Conservation (phyloP, 64 coral and sea anemone species). For the Acropora yongei region DNA sequence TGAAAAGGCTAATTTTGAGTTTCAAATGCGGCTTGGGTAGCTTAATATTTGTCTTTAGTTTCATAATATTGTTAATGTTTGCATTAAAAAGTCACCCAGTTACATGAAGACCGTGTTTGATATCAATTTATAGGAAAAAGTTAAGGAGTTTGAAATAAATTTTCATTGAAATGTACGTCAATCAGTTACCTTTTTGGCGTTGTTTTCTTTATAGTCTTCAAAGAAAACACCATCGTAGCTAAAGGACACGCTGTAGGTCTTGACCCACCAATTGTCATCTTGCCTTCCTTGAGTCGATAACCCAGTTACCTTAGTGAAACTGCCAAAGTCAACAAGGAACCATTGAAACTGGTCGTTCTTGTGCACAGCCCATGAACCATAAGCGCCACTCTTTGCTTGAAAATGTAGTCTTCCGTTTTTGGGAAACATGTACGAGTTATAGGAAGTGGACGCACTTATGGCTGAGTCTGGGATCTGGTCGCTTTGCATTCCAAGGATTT, state of each 20-base stretch:
- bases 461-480: constrained; percentile 28
- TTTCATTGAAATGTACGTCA: not conserved
- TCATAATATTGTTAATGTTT: too few relatives aligned
- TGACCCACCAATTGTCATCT: constrained; percentile 38
- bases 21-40: too few relatives aligned
- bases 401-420: constrained; percentile 48
- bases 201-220: constrained; percentile 55
- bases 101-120: too few relatives aligned
- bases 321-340: constrained; percentile 50
- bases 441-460: constrained; percentile 45
- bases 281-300: constrained; percentile 56
- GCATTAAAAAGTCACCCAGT: too few relatives aligned
- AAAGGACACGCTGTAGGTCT: constrained; percentile 32
- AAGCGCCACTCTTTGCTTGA: constrained; percentile 5
- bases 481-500: constrained; percentile 56
- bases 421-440: constrained; percentile 14
- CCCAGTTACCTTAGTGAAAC: constrained; percentile 15
- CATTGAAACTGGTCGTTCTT: constrained; percentile 39
- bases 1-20: too few relatives aligned
- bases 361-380: constrained; percentile 36
- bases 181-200: not conserved
- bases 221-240: constrained; percentile 47
- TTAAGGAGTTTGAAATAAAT: too few relatives aligned
- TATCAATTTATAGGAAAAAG: too few relatives aligned
- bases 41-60: too few relatives aligned